A percentile compares a stretch with the other conserved stretches of the same genome.
phyloP scores from a whole-genome alignment of 2,797 vertebrate genomes.

The Helostoma temminkii region DNA sequence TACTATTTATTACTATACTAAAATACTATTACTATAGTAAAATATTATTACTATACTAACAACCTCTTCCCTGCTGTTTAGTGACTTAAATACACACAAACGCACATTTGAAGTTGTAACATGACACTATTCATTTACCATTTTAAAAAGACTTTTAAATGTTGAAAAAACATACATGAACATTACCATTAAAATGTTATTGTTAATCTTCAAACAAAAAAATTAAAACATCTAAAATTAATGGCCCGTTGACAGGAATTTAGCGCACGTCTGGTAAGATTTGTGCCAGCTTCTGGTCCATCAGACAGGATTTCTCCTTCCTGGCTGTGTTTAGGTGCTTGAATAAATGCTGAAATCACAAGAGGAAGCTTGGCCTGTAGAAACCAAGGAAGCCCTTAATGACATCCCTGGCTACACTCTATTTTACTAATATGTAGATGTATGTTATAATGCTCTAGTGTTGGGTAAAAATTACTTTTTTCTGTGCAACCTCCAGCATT shows the following conservation, averaged over 20 bases:
- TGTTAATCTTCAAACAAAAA: no score
- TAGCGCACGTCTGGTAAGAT: background rate
- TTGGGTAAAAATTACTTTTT: no score
- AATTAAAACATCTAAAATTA: no score
- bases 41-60: no score
- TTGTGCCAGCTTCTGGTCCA: background rate
- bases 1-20: no score
- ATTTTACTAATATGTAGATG: background rate
- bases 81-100: background rate
- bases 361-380: constrained; percentile 1
- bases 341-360: background rate
- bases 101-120: background rate
- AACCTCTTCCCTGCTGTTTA: background rate
- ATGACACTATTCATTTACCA: background rate
- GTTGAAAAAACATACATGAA: no score
- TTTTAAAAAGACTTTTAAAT: background rate
- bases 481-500: no score
- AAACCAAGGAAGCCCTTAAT: background rate
- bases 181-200: no score
- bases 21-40: no score
- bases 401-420: background rate
- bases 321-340: background rate
- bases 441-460: background rate
- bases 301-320: background rate
- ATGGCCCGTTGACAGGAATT: no score